phyloP scores from a whole-genome alignment of 2,888 invertebrate genomes.

The Cyclophora albipunctata region DNA sequence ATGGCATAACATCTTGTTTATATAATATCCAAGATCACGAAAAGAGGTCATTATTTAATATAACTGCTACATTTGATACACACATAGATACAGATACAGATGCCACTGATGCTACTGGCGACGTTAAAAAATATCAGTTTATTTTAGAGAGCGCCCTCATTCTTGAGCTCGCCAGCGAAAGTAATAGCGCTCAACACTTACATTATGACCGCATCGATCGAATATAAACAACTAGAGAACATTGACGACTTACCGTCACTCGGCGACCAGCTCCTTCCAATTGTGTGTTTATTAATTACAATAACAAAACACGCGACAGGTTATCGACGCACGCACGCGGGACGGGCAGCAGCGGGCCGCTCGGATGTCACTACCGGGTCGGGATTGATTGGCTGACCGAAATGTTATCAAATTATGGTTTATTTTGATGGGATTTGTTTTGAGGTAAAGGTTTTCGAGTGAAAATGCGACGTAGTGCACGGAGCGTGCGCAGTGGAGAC shows the following conservation, averaged over 20 bases:
- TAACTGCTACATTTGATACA: slow-evolving; percentile 1
- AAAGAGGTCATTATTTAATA: not conserved
- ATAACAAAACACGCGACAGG: slow-evolving; percentile 24
- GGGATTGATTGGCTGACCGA: slow-evolving; percentile 15
- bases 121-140: slow-evolving; percentile 51
- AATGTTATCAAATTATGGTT: slow-evolving; percentile 26
- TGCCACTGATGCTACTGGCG: slow-evolving; percentile 25
- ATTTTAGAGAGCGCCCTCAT: slow-evolving; percentile 63
- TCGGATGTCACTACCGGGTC: slow-evolving; percentile 11
- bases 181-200: slow-evolving; percentile 43
- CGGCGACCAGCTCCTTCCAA: slow-evolving; percentile 10
- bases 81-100: no score
- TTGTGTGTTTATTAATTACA: slow-evolving; percentile 12
- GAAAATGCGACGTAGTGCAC: slow-evolving; percentile 54
- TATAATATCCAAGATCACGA: no score
- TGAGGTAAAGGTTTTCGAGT: slow-evolving; percentile 42
- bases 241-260: slow-evolving; percentile 48
- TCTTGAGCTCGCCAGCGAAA: slow-evolving; percentile 52
- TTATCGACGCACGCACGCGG: slow-evolving; percentile 46
- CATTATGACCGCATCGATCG: slow-evolving; percentile 25
- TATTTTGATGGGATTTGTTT: slow-evolving; percentile 49
- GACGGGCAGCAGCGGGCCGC: slow-evolving; percentile 28
- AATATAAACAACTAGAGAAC: slow-evolving; percentile 28
- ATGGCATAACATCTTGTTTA: no score
- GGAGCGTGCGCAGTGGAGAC: slow-evolving; percentile 66